Conservation (phyloP, 1,140 invertebrate genomes). For the Venustaconcha ellipsiformis region DNA sequence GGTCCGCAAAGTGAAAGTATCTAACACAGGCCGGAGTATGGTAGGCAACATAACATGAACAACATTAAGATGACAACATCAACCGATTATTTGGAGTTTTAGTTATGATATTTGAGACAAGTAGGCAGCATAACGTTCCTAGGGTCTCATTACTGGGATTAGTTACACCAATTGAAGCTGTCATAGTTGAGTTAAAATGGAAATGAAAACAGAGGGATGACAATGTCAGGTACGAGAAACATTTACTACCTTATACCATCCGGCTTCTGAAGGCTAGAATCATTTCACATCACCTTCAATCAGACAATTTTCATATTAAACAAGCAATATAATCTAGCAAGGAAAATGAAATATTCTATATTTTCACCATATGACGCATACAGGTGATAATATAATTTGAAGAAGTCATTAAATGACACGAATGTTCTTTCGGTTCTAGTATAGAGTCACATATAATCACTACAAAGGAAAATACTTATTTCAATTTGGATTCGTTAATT, state of each 20-base stretch:
- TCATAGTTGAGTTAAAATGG: neutral
- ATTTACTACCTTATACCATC: neutral
- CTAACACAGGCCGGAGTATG: conserved; percentile 88
- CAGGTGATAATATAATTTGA: too few relatives aligned
- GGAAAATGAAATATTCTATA: too few relatives aligned
- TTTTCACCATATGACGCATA: too few relatives aligned
- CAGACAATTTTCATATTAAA: neutral
- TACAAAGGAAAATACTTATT: neutral
- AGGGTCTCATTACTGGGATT: too few relatives aligned
- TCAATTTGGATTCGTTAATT: neutral
- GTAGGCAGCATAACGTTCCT: conserved; percentile 57
- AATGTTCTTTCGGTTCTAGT: neutral
- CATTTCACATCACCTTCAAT: neutral
- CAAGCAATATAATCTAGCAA: too few relatives aligned
- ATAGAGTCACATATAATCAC: neutral
- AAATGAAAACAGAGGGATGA: neutral
- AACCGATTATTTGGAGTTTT: conserved; percentile 97
- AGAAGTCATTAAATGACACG: neutral
- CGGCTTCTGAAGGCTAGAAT: neutral
- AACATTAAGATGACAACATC: conserved; percentile 87
- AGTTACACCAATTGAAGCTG: neutral
- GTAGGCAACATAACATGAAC: conserved; percentile 69
- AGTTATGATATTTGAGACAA: conserved; percentile 95
- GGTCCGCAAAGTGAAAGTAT: conserved; percentile 96
- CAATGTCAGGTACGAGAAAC: neutral